Evolutionary conservation across 2,888 invertebrate species (phyloP), one percentile per base, ranked within the genome.

Genomic region (Drosophila colorata): DNA sequence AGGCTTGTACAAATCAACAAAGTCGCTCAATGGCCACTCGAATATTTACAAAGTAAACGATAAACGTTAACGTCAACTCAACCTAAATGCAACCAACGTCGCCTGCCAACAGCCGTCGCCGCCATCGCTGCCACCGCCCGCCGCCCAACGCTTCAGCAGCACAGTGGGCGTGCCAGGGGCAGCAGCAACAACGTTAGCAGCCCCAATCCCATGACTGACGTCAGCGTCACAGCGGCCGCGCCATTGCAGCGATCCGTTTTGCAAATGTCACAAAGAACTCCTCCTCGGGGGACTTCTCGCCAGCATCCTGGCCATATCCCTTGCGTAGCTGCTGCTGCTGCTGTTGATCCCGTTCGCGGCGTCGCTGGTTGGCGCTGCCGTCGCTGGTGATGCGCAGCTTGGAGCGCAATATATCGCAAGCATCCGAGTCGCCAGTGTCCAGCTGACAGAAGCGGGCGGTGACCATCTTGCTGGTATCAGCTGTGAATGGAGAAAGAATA

Each of bases 391-490:
- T 72, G 11, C 68, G 60, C 56, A 92, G 65, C 70, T 91, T 91
- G 16, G 76, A 80, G 13, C 88, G 80, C 31, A 92, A 58, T 33
- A 92, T 91, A 9, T 84, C 74, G 35, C 92, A 92, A 18, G 92
- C 90, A 77, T 92, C 87, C 41, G 92, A 90, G 18, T 91, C 90
- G 0, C 88, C 90, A 1, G 92, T 90, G 65, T 91, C 90, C 49
- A 92, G 79, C 73, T 92, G 92, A 61, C 92, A 92, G 58, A 92
- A 91, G 40, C 92, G 88, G 0, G 91, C 91, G 2, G 91, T 91
- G 0, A 92, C 90, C 69, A 90, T 67, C 68, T 84, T 76, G 14
- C 63, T 72, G 23, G 81, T 79, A 4, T 77, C 69, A 16, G 86
- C 91, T 90, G 65, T 18, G 23, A 40, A 40, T 11, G 6, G 6